Base-by-base conservation (phyloP, 37 sponge, comb jelly and placozoan species). In the Oopsacas minuta region DNA sequence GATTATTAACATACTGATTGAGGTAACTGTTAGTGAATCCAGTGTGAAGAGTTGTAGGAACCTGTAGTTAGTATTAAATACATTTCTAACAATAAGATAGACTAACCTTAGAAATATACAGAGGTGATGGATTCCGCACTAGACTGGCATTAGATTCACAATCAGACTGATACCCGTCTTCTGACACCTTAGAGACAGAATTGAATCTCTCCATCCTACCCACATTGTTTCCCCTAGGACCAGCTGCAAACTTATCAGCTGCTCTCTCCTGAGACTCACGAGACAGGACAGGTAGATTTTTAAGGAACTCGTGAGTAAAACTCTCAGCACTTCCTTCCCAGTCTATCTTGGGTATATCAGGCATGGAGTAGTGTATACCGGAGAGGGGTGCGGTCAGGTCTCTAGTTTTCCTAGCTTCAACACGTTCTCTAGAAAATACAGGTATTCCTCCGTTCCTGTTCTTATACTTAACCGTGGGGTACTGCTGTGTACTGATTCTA, bases 401-500 rank as follows among this genome's bases (percentile, higher is more conserved):
- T 3, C 75, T 3, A 3, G 75, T 34, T 12, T 61, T 3, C 32
- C 75, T 25, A 10, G 7, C 75, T 3, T 61, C 75, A 5, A 61
- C 30, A 5, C 75, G 75, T n/a, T 61, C 75, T 34, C 75, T 10
- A 5, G 75, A 61, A 34, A 61, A 61, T 3, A 61, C 75, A 20
- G 75, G 75, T 25, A 61, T 61, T 25, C 75, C 75, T 61, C 17
- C 75, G 75, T 61, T 61, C 75, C 75, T 61, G 22, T 61, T 61
- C 75, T 61, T 61, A 34, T 20, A 61, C 75, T 12, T 61, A 34
- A n/a, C 75, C 22, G 75, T n/a, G 30, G 75, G 30, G 51, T 12
- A 22, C 51, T 46, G 51, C 12, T 46, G 12, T 3, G 20, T 25
- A 34, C 30, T 61, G 75, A 34, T 34, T 25, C 7, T 5, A 3